A percentile compares a stretch with the other conserved stretches of the same genome.
Conservation (phyloP, 53 echinoderm and acorn worm genomes). For the Echinarachnius parma region DNA sequence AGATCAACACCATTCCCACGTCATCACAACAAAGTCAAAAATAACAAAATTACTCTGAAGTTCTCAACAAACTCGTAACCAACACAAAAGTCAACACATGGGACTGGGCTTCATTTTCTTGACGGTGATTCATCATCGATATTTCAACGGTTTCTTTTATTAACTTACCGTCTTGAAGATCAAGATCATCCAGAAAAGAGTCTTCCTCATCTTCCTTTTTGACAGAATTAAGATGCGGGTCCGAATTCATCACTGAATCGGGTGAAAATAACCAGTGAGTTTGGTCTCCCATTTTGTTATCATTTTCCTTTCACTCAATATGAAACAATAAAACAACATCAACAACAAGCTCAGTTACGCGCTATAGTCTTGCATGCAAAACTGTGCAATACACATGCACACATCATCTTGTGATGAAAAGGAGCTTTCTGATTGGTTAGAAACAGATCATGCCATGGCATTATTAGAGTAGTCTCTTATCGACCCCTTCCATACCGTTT, state of each 20-base stretch:
- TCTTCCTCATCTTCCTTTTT: constrained; percentile 30
- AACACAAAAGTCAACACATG: neutral
- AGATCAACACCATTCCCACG: too few relatives aligned
- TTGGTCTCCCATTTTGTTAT: constrained; percentile 31
- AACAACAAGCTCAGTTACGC: too few relatives aligned
- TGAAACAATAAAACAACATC: too few relatives aligned
- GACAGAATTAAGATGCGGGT: constrained; percentile 24
- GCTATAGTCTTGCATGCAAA: too few relatives aligned
- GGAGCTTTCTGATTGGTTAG: constrained; percentile 2
- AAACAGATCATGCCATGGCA: constrained; percentile 16
- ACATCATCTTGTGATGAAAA: constrained; percentile 3
- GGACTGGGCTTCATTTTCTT: neutral
- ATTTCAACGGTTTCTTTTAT: neutral
- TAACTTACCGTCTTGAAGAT: constrained; percentile 24
- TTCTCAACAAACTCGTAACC: too few relatives aligned
- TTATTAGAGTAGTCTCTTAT: neutral
- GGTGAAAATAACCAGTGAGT: constrained; percentile 42
- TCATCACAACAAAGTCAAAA: too few relatives aligned
- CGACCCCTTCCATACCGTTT: neutral
- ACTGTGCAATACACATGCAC: neutral
- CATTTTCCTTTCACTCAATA: neutral
- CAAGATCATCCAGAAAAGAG: constrained; percentile 28
- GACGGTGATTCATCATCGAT: too few relatives aligned
- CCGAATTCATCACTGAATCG: constrained; percentile 34
- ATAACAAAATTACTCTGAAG: too few relatives aligned